Evolutionary conservation across 2,113 vertebrate species (phyloP), one percentile per base, ranked within the genome.

Genomic region (Tachysurus vachellii): DNA sequence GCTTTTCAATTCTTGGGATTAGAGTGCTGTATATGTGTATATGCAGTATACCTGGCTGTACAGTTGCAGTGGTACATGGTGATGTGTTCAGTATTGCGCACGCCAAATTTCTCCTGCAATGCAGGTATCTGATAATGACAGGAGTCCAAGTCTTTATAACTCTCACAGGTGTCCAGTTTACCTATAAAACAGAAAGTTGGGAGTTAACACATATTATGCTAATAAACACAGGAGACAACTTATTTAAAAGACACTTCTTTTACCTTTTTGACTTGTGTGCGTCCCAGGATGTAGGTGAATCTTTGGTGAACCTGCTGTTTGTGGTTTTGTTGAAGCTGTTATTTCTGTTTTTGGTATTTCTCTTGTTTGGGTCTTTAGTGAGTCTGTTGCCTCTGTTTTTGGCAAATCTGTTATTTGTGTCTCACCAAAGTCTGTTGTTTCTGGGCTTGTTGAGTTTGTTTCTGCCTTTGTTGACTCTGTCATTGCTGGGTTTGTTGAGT

Each of bases 41-140:
- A 50, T 50, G 47, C 8, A 50, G 2, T 50, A 82, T 88, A 97
- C 97, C 96, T 96, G 88, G 1, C 81, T 0, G 94, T 97, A 14
- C 97, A 97, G 89, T 95, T 95, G 91, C 97, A 98, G 92, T 97
- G 96, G 86, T 97, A 96, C 59, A 97, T 92, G 0, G 88, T 94
- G 23, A 5, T 64, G 0, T 0, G 47, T 57, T 94, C 94, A 0
- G 1, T 0, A 5, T 97, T 98, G 80, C 86, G 85, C 84, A 97
- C 90, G 44, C 96, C 94, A 70, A 95, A 96, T 89, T 92, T 97
- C 86, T 86, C 90, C 87, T 96, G 91, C 0, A 53, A 42, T 11
- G 96, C 94, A 0, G 62, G 85, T 0, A 97, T 96, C 91, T 90
- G 94, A 73, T 94, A 73, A 54, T 84, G 66, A 13, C 96, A 98